These are phyloP conservation scores for Botia kubotai DNA, from an alignment of 2,797 vertebrate species.

Conservation along the genomic window DNA sequence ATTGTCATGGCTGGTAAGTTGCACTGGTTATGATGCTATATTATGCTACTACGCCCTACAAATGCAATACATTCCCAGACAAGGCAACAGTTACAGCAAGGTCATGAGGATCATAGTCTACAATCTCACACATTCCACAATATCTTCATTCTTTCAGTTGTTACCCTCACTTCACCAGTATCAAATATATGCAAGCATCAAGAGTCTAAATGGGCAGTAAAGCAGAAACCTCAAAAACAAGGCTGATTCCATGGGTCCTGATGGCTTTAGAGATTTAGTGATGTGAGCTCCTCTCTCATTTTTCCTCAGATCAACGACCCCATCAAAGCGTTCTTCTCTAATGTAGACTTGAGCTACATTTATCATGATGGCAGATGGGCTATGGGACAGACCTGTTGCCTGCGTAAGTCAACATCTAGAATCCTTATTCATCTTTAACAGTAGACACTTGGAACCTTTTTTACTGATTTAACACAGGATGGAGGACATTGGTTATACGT, in stretches of 20 bases:
- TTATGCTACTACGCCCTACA: background rate
- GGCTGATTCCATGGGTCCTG: background rate
- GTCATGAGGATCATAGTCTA: slow-evolving; percentile 15
- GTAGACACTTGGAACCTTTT: background rate
- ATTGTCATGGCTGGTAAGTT: background rate
- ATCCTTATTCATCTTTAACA: background rate
- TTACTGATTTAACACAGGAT: too few species aligned
- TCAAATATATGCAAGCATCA: slow-evolving; percentile 42
- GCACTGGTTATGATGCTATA: background rate
- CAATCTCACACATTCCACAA: slow-evolving; percentile 6
- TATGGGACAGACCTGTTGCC: background rate
- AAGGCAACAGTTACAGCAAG: slow-evolving; percentile 41
- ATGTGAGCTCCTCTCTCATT: slow-evolving; percentile 46
- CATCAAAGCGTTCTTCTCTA: slow-evolving; percentile 67
- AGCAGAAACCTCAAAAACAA: slow-evolving; percentile 30
- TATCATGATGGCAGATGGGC: slow-evolving; percentile 47
- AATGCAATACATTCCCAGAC: background rate
- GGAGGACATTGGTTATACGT: too few species aligned
- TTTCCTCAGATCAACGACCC: slow-evolving; percentile 51
- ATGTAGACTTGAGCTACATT: slow-evolving; percentile 54
- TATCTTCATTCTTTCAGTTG: slow-evolving; percentile 9
- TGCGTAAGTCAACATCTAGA: slow-evolving; percentile 20
- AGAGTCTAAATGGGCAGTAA: background rate
- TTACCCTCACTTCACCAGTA: slow-evolving; percentile 1
- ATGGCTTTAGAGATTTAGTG: slow-evolving; percentile 23